A percentile compares a stretch with the other conserved stretches of the same genome.
phyloP scores from a whole-genome alignment of 30 jellyfish, hydroid and myxozoan species.

The Hydractinia symbiolongicarpus region DNA sequence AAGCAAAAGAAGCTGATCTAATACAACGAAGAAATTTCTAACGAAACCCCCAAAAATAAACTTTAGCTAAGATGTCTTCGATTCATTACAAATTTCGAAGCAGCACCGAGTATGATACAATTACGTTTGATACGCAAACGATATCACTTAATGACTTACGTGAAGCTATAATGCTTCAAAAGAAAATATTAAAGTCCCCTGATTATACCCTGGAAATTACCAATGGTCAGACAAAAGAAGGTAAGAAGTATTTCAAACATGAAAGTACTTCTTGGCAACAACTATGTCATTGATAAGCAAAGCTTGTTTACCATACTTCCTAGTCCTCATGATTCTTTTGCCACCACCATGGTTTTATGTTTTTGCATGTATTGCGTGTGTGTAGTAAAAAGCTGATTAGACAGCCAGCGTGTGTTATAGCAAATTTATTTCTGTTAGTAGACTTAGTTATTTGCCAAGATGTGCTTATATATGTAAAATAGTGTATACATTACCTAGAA shows the following conservation, averaged over 20 bases:
- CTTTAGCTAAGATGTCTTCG: slow-evolving; percentile 69
- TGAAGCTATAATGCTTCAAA: slow-evolving; percentile 85
- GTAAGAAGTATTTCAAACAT: slow-evolving; percentile 20
- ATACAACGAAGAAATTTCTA: neutral
- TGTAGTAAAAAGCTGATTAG: too few relatives aligned
- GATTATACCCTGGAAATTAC: slow-evolving; percentile 95
- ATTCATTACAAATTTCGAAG: slow-evolving; percentile 97
- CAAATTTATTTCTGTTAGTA: too few relatives aligned
- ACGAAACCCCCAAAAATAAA: neutral
- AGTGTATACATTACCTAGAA: too few relatives aligned
- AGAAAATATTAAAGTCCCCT: slow-evolving; percentile 83
- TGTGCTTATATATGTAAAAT: too few relatives aligned
- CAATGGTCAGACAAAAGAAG: slow-evolving; percentile 92
- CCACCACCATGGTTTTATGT: too few relatives aligned
- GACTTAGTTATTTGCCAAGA: too few relatives aligned
- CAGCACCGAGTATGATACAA: slow-evolving; percentile 90
- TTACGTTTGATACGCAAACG: slow-evolving; percentile 94
- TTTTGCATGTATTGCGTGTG: too few relatives aligned
- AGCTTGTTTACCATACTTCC: too few relatives aligned
- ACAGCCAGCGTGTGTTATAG: too few relatives aligned
- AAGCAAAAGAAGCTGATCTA: neutral
- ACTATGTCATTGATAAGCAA: too few relatives aligned
- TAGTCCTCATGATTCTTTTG: too few relatives aligned
- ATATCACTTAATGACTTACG: slow-evolving; percentile 84
- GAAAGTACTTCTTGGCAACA: neutral